Base-by-base conservation (phyloP, 2,113 vertebrate genomes). In the Andinoacara biseriatus region DNA sequence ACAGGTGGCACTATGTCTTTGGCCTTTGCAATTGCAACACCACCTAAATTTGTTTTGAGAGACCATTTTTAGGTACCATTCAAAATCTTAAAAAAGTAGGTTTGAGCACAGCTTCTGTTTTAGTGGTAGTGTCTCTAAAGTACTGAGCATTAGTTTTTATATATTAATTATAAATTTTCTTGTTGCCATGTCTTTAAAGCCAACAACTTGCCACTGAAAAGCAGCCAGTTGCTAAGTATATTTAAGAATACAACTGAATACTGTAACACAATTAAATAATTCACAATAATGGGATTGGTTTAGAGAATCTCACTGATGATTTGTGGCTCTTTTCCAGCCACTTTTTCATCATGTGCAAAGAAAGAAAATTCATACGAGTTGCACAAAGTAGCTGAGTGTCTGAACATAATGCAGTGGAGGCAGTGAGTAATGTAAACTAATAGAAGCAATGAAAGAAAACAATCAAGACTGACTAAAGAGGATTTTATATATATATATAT, bases 301-400 rank as follows among this genome's bases (percentile, higher is more conserved):
- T 14, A n/a, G 5, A 60, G 26, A 40, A 58, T 56, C 5, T 56
- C 11, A 33, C 7, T 52, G 63, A 9, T 52, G 35, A 35, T 35
- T 63, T 38, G 24, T 74, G 18, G 35, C 26, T 40, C 29, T 82
- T 82, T 87, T 77, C 38, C 31, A 59, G 49, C n/a, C 4, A 20
- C 43, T 24, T 76, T 54, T 58, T 59, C 18, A 22, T 54, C 18
- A 62, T 74, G 20, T 63, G 8, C 35, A 18, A 20, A 22, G 10
- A 75, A 56, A 56, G 18, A 40, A 26, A 78, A 78, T 24, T 18
- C 6, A 72, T 29, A 22, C 78, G 11, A 33, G 7, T 29, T 11
- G 20, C 26, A 52, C 5, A 1, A 29, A 4, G 38, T 24, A 26
- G 67, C 5, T 43, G 18, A 74, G 15, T 3, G 57, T 56, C 29